Evolutionary conservation across 2,888 invertebrate species (phyloP).

Genomic region (Nomada fabriciana): DNA sequence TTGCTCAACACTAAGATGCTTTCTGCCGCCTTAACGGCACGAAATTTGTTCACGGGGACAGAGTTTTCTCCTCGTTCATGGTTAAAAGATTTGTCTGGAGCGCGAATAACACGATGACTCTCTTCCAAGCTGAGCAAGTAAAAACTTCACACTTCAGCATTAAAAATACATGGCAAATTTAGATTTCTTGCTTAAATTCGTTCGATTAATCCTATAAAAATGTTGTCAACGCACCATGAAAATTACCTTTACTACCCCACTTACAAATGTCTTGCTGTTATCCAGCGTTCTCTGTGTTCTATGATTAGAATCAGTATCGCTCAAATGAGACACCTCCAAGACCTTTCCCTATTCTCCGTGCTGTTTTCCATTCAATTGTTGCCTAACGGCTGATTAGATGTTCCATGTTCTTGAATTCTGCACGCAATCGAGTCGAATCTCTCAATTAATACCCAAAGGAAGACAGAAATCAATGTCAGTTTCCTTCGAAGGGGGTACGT

Average conservation of each 20-base stretch:
- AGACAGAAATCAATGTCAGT: neutral
- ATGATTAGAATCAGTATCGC: neutral
- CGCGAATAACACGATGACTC: constrained; percentile 55
- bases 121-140: constrained; percentile 41
- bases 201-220: no score
- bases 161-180: no score
- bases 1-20: constrained; percentile 6
- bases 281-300: neutral
- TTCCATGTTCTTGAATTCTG: neutral
- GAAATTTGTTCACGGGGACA: constrained; percentile 15
- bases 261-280: neutral
- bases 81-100: constrained; percentile 67
- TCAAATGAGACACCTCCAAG: neutral
- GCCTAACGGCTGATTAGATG: neutral
- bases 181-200: no score
- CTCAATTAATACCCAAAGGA: neutral
- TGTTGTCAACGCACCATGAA: neutral
- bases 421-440: neutral
- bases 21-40: constrained; percentile 30
- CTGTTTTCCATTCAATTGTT: neutral
- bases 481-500: constrained; percentile 16
- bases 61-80: constrained; percentile 57
- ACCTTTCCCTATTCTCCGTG: neutral
- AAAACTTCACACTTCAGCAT: neutral
- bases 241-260: neutral